Percentiles rank a stretch among this genome's conserved stretches.
phyloP scores from a whole-genome alignment of 2,888 invertebrate genomes.

The Aphodius granarius region DNA sequence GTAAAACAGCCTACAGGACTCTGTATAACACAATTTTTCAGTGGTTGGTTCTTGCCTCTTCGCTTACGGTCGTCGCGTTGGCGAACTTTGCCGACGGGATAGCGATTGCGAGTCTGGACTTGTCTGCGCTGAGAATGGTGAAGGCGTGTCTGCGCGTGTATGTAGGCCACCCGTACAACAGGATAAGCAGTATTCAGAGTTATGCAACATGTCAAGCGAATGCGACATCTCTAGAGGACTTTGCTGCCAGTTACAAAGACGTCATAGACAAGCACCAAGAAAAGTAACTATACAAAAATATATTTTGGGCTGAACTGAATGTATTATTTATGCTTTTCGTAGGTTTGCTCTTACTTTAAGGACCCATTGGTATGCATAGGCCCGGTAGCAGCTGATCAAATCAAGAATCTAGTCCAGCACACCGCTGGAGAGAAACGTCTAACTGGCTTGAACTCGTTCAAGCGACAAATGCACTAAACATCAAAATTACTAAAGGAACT shows the following conservation, averaged over 20 bases:
- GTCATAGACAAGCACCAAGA: slow-evolving; percentile 82
- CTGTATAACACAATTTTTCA: slow-evolving; percentile 45
- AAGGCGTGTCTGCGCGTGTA: slow-evolving; percentile 65
- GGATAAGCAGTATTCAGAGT: slow-evolving; percentile 83
- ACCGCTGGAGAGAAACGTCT: slow-evolving; percentile 82
- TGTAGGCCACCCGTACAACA: slow-evolving; percentile 78
- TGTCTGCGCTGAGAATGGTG: slow-evolving; percentile 73
- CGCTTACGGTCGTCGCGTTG: slow-evolving; percentile 74
- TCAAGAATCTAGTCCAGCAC: slow-evolving; percentile 70
- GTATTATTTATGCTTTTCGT: slow-evolving; percentile 30
- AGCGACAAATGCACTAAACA: slow-evolving; percentile 53
- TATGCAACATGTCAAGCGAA: slow-evolving; percentile 79
- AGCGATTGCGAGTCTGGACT: slow-evolving; percentile 84
- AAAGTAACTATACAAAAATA: slow-evolving; percentile 74
- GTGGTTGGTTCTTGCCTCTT: slow-evolving; percentile 68
- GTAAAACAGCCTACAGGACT: no score
- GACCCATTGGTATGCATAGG: slow-evolving; percentile 87
- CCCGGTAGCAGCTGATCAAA: slow-evolving; percentile 78
- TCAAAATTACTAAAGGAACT: slow-evolving; percentile 9
- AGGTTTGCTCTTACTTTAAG: slow-evolving; percentile 91
- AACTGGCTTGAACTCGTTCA: slow-evolving; percentile 59
- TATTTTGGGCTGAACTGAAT: neutral
- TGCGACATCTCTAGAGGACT: slow-evolving; percentile 84
- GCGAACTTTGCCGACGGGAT: slow-evolving; percentile 80
- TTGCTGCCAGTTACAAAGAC: slow-evolving; percentile 84